A percentile compares a stretch with the other conserved stretches of the same genome.
phyloP scores from a whole-genome alignment of 2,888 invertebrate genomes.

The Geotrupes spiniger region DNA sequence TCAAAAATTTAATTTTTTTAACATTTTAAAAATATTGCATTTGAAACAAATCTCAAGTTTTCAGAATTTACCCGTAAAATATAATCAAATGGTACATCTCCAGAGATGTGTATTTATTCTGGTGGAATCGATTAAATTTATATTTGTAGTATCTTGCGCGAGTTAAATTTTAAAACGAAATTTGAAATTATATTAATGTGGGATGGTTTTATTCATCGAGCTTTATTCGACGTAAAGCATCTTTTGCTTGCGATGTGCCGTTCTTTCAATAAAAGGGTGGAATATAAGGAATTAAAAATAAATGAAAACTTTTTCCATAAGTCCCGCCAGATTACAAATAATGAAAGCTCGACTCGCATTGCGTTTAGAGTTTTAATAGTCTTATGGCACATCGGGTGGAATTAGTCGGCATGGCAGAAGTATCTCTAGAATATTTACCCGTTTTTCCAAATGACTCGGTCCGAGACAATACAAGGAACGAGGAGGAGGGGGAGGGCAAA shows the following conservation, averaged over 20 bases:
- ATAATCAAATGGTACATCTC: no score
- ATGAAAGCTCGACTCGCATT: slow-evolving; percentile 50
- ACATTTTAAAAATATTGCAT: no score
- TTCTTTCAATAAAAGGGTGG: slow-evolving; percentile 50
- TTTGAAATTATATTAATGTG: no score
- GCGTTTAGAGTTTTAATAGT: slow-evolving; percentile 53
- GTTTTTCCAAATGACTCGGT: slow-evolving; percentile 53
- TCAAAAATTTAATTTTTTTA: no score
- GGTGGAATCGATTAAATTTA: slow-evolving; percentile 16
- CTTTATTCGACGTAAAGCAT: slow-evolving; percentile 11
- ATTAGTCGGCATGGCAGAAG: slow-evolving; percentile 46
- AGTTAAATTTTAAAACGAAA: no score
- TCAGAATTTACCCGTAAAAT: no score
- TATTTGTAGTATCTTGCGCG: no score
- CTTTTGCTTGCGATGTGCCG: slow-evolving; percentile 11
- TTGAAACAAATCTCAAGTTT: no score
- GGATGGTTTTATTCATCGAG: background rate
- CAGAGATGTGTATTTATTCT: no score
- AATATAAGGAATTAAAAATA: slow-evolving; percentile 53
- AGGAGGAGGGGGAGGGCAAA: slow-evolving; percentile 21
- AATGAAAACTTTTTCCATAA: slow-evolving; percentile 54
- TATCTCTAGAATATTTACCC: slow-evolving; percentile 50
- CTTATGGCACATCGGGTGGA: slow-evolving; percentile 50
- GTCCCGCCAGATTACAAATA: slow-evolving; percentile 52
- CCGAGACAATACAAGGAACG: slow-evolving; percentile 49